phyloP scores from a whole-genome alignment of 2,113 vertebrate genomes.

The Mesocricetus auratus region DNA sequence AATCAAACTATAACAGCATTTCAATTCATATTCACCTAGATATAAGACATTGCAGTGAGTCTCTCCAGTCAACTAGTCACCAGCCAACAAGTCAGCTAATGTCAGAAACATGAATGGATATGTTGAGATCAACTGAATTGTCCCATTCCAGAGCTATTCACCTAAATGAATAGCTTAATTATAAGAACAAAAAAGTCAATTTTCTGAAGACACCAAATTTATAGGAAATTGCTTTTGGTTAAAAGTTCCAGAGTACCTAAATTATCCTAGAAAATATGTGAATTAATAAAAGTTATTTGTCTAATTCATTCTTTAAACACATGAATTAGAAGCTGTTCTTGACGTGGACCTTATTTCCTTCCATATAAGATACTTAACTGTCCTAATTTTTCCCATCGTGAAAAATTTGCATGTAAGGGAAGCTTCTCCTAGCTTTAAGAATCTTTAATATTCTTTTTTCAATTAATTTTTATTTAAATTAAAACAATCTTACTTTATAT shows the following conservation, averaged over 20 bases:
- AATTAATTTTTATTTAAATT: too few relatives aligned
- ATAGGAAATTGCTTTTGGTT: not conserved
- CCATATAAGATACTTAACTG: not conserved
- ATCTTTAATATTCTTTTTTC: too few relatives aligned
- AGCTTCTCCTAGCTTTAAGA: not conserved
- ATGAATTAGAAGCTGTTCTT: not conserved
- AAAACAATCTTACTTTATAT: too few relatives aligned
- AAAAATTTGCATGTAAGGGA: not conserved
- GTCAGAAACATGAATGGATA: accelerated
- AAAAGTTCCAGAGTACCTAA: not conserved
- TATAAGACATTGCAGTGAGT: not conserved
- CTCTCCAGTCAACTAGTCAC: not conserved
- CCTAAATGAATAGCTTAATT: not conserved
- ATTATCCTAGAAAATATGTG: not conserved
- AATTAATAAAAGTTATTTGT: not conserved
- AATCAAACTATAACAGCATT: not conserved
- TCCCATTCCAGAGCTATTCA: not conserved
- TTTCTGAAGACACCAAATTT: not conserved
- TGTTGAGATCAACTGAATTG: not conserved
- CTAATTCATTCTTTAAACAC: not conserved
- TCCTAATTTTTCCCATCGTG: not conserved
- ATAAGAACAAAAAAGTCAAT: not conserved
- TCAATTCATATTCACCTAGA: not conserved
- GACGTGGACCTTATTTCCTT: not conserved
- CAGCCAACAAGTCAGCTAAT: not conserved